Evolutionary conservation across 2,888 invertebrate genomes (phyloP), one percentile per base, ranked within the genome.

Genomic region (Ypsolopha sequella): DNA sequence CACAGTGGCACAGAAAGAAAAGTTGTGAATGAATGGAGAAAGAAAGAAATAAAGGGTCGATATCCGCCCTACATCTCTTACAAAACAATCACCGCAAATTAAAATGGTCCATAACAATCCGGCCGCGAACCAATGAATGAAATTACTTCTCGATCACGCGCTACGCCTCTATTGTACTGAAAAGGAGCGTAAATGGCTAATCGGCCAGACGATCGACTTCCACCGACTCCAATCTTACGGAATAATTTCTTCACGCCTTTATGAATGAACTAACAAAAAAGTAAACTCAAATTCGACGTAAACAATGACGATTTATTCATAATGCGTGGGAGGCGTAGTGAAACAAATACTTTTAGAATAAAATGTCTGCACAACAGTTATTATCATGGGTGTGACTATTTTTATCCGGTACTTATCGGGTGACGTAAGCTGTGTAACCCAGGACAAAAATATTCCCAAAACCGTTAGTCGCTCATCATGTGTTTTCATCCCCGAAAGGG

Each of bases 211-310:
- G 72, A 80, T 79, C 73, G 71, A 64, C 58, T 52, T 67, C 24
- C 24, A 24, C 24, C 24, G 24, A 24, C 24, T 24, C 24, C 24
- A 24, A 24, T 24, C 70, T 64, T 67, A 65, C 66, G 65, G 67
- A 75, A 72, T 72, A 75, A 24, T 24, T 24, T 74, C 73, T 73
- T 73, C 75, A 72, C 67, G 70, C 59, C 61, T 73, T 79, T 73
- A 77, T 80, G 76, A 84, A 81, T 82, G 80, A 66, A 69, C 63
- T 60, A 63, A 51, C 68, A 73, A 73, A 76, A 77, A 75, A 73
- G 64, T 67, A 66, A 66, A 73, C 72, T 70, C 11, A 44, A 43
- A 39, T 48, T 47, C 43, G 41, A 39, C 44, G 52, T 49, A 57
- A 50, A 51, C 49, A 48, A 47, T 51, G 41, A 38, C 51, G 51